Evolutionary conservation across 2,888 invertebrate species (phyloP).

Genomic region (Synergus umbraculus): DNA sequence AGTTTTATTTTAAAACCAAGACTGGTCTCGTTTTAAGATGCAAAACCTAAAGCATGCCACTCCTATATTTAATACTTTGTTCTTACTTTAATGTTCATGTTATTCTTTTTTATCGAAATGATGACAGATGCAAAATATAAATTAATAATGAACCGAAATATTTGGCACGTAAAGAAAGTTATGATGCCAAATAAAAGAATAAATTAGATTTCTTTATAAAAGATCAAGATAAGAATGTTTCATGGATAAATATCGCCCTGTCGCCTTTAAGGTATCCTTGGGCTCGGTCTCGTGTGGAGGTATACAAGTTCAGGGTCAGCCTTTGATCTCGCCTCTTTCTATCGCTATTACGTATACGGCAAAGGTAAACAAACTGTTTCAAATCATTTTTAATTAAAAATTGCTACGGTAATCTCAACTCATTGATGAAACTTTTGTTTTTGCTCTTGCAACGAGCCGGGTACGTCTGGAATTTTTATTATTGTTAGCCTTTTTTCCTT

Average conservation of each 20-base stretch:
- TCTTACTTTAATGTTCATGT: too few species aligned
- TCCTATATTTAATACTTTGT: too few species aligned
- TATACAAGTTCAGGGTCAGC: constrained; percentile 65
- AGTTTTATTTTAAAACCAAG: not conserved
- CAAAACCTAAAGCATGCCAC: too few species aligned
- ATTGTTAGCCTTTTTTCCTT: constrained; percentile 21
- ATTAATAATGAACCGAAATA: too few species aligned
- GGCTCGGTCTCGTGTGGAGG: constrained; percentile 43
- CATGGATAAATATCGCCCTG: not conserved
- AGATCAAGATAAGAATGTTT: not conserved
- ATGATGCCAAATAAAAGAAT: not conserved
- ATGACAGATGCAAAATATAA: too few species aligned
- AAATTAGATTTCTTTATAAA: not conserved
- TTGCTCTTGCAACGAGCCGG: not conserved
- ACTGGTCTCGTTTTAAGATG: too few species aligned
- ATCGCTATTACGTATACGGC: constrained; percentile 48
- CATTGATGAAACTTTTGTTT: not conserved
- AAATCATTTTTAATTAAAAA: not conserved
- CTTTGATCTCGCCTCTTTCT: constrained; percentile 55
- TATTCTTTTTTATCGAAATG: too few species aligned
- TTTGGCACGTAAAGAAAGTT: too few species aligned
- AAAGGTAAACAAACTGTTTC: constrained; percentile 17
- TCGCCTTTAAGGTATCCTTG: constrained; percentile 70
- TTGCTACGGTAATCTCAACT: not conserved
- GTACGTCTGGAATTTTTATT: not conserved